Conservation (phyloP, 2,797 vertebrate species). For the Trachurus trachurus region DNA sequence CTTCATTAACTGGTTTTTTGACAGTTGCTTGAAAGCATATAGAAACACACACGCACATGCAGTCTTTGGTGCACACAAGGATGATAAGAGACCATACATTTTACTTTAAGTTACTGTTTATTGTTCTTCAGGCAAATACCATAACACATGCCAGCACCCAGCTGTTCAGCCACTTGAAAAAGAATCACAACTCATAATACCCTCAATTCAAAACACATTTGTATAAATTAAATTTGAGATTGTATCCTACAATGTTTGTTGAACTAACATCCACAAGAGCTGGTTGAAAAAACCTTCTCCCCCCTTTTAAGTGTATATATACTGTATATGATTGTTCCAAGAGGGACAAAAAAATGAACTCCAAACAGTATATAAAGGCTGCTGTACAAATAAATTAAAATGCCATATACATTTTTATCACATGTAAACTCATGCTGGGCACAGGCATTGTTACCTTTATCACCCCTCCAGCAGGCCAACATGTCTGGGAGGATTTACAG, state of each 20-base stretch:
- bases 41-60: background rate
- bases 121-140: constrained; percentile 34
- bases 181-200: constrained; percentile 37
- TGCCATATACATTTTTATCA: constrained; percentile 67
- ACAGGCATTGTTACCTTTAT: constrained; percentile 80
- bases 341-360: constrained; percentile 65
- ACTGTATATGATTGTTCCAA: constrained; percentile 59
- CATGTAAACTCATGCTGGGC: constrained; percentile 77
- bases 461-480: constrained; percentile 65
- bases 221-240: constrained; percentile 50
- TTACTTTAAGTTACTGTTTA: constrained; percentile 44
- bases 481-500: constrained; percentile 79
- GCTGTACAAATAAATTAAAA: constrained; percentile 77
- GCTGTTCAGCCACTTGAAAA: constrained; percentile 50
- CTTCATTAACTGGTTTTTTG: too few species aligned
- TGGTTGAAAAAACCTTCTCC: constrained; percentile 35
- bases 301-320: constrained; percentile 56
- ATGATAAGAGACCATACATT: constrained; percentile 13
- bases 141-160: constrained; percentile 32
- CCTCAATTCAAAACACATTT: constrained; percentile 57
- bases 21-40: background rate
- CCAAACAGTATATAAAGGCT: constrained; percentile 62
- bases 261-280: constrained; percentile 58
- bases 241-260: constrained; percentile 71
- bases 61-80: background rate